Percentiles rank a stretch among this genome's conserved stretches.
phyloP scores from a whole-genome alignment of 2,888 invertebrate genomes.

The Harmothoe impar region DNA sequence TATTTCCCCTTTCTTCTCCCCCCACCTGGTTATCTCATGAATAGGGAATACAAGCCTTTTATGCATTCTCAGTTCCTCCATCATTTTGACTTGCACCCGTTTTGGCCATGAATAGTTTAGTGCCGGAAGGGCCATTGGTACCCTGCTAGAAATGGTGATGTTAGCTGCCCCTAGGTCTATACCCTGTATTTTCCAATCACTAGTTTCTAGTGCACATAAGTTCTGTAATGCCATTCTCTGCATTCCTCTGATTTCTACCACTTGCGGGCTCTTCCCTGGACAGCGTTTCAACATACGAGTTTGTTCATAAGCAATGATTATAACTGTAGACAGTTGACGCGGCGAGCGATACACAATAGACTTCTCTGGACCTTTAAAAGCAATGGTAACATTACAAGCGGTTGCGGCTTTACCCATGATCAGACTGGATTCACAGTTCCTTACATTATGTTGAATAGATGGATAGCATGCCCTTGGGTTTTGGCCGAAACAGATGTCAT shows the following conservation, averaged over 20 bases:
- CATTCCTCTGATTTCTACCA: neutral
- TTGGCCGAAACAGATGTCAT: neutral
- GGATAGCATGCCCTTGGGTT: neutral
- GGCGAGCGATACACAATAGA: neutral
- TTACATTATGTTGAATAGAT: neutral
- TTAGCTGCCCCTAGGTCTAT: neutral
- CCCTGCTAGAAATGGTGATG: neutral
- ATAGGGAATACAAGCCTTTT: too few relatives aligned
- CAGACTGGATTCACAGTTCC: neutral
- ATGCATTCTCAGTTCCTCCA: neutral
- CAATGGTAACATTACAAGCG: neutral
- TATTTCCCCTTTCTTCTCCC: too few relatives aligned
- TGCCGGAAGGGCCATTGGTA: neutral
- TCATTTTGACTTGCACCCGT: neutral
- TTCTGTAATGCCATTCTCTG: neutral
- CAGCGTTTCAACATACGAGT: too few relatives aligned
- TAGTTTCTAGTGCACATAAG: neutral
- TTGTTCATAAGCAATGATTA: too few relatives aligned
- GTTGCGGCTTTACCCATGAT: neutral
- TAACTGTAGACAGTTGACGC: too few relatives aligned
- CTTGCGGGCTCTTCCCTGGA: too few relatives aligned
- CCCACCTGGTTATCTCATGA: too few relatives aligned
- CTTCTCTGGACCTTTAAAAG: neutral
- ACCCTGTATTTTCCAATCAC: neutral
- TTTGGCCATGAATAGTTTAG: neutral